A percentile compares a stretch with the other conserved stretches of the same genome.
These are phyloP conservation scores for Apostichopus parvimensis DNA, from an alignment of 35 echinoderm and acorn worm species.

Conservation along the genomic window DNA sequence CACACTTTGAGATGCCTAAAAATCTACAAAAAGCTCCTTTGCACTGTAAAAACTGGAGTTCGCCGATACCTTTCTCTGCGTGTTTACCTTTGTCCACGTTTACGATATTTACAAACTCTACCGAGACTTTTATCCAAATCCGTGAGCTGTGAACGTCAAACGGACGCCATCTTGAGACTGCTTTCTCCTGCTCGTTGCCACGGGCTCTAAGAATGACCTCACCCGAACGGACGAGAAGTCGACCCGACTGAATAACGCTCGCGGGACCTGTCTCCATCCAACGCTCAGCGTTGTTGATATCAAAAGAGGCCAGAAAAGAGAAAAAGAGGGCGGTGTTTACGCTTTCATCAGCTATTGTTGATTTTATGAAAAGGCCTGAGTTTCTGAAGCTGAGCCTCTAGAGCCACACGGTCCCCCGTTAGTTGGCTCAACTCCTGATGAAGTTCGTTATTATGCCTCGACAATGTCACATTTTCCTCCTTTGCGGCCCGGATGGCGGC, in stretches of 20 bases:
- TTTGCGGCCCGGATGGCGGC: constrained; percentile 77
- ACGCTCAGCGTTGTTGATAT: neutral
- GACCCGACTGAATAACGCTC: neutral
- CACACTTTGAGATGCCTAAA: neutral
- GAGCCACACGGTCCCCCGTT: constrained; percentile 76
- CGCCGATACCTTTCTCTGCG: neutral
- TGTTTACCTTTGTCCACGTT: neutral
- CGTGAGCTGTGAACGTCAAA: neutral
- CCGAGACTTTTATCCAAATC: neutral
- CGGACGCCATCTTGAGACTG: neutral
- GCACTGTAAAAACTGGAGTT: neutral
- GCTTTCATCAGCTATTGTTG: constrained; percentile 25
- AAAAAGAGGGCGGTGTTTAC: neutral
- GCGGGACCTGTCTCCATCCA: neutral
- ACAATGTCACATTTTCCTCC: constrained; percentile 89
- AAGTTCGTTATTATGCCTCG: constrained; percentile 83
- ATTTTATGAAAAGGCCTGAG: constrained; percentile 76
- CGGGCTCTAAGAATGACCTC: neutral
- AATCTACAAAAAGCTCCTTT: neutral
- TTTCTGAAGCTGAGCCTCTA: constrained; percentile 84
- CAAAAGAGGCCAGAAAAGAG: neutral
- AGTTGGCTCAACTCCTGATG: constrained; percentile 90
- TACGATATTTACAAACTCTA: constrained; percentile 5
- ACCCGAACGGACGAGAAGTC: neutral
- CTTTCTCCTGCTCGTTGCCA: neutral